Percentiles rank a stretch among this genome's conserved stretches.
Conservation (phyloP, 2,113 vertebrate genomes). For the Lasiurus cinereus region DNA sequence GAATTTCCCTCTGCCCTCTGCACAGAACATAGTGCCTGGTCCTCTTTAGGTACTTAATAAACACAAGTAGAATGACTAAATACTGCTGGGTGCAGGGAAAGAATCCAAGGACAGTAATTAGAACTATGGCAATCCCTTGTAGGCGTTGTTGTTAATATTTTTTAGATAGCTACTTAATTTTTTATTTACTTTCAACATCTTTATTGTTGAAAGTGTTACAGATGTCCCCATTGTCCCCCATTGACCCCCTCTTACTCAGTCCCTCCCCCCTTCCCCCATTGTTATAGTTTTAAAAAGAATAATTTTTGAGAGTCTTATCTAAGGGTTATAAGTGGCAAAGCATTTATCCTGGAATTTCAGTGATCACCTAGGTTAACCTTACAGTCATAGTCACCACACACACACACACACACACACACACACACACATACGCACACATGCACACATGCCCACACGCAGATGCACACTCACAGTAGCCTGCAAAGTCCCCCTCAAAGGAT, state of each 20-base stretch:
- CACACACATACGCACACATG: too few relatives aligned
- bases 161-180: constrained; percentile 25
- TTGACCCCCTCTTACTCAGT: too few relatives aligned
- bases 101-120: neutral
- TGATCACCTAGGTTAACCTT: constrained; percentile 44
- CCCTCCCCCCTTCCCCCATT: too few relatives aligned
- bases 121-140: neutral
- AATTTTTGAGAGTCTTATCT: constrained; percentile 36
- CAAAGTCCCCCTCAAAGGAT: constrained; percentile 36
- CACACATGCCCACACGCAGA: too few relatives aligned
- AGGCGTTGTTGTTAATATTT: constrained; percentile 26
- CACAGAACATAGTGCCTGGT: neutral
- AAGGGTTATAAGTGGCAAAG: constrained; percentile 55
- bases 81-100: neutral
- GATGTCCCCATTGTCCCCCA: too few relatives aligned
- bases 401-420: neutral
- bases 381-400: neutral
- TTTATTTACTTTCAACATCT: neutral
- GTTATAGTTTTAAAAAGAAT: constrained; percentile 26
- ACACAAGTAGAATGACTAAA: neutral
- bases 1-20: neutral
- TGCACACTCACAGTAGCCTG: neutral
- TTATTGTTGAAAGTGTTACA: too few relatives aligned
- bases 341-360: constrained; percentile 23
- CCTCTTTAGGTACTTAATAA: neutral